Evolutionary conservation across 1,140 invertebrate species (phyloP).

Genomic region (Euschistus heros): DNA sequence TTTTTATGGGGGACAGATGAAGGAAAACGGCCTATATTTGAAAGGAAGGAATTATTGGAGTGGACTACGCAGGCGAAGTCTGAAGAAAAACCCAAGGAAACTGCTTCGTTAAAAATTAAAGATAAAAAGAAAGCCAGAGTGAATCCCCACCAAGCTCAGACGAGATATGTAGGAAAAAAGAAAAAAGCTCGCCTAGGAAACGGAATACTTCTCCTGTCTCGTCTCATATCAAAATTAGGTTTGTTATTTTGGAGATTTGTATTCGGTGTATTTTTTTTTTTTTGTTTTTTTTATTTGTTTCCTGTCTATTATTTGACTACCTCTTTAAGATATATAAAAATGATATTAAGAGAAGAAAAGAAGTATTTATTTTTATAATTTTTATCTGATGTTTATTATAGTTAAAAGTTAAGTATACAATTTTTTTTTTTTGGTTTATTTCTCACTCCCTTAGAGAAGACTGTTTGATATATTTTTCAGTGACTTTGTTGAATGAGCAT

Average conservation of each 20-base stretch:
- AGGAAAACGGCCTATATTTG: constrained; percentile 10
- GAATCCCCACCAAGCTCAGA: background rate
- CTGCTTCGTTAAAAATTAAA: background rate
- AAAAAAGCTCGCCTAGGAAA: background rate
- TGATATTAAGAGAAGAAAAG: too few species aligned
- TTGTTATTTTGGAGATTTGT: background rate
- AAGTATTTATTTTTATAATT: too few species aligned
- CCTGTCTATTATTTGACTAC: background rate
- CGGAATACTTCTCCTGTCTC: background rate
- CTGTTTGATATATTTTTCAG: too few species aligned
- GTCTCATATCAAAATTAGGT: background rate
- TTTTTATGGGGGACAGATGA: constrained; percentile 9
- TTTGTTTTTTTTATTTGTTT: background rate
- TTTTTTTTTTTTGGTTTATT: too few species aligned
- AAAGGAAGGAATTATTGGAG: constrained; percentile 9
- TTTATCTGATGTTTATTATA: too few species aligned
- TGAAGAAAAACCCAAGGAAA: constrained; percentile 1
- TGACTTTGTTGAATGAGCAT: too few species aligned
- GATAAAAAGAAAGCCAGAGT: background rate
- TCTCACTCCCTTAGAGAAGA: too few species aligned
- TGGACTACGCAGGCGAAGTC: background rate
- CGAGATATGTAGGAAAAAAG: background rate
- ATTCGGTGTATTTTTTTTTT: background rate
- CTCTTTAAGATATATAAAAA: background rate
- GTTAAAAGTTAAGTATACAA: too few species aligned